Percentiles rank a stretch among this genome's conserved stretches.
Conservation (phyloP, 2,888 invertebrate species). For the Seladonia tumulorum region DNA sequence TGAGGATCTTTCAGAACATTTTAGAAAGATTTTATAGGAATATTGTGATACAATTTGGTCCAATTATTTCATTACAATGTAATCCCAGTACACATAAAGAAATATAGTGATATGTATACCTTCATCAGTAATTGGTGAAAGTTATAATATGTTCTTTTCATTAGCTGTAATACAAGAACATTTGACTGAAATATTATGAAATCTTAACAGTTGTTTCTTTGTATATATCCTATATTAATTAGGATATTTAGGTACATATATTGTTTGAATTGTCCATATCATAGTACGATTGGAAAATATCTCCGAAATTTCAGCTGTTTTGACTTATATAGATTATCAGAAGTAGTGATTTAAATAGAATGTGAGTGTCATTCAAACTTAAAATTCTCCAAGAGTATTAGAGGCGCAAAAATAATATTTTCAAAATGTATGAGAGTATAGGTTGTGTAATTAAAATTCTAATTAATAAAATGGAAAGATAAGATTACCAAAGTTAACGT, state of each 20-base stretch:
- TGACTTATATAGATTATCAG: slow-evolving; percentile 24
- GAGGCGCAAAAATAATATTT: slow-evolving; percentile 56
- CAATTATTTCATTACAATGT: slow-evolving; percentile 49
- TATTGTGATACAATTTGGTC: slow-evolving; percentile 58
- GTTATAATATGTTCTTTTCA: slow-evolving; percentile 33
- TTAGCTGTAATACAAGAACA: slow-evolving; percentile 41
- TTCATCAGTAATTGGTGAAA: slow-evolving; percentile 27
- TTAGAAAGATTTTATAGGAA: slow-evolving; percentile 40
- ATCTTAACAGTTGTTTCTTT: slow-evolving; percentile 41
- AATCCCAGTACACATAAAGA: slow-evolving; percentile 44
- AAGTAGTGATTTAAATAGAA: slow-evolving; percentile 32
- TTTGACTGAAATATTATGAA: slow-evolving; percentile 45
- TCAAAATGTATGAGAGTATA: slow-evolving; percentile 56
- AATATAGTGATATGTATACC: slow-evolving; percentile 28
- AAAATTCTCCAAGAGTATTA: slow-evolving; percentile 47
- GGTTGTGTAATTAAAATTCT: slow-evolving; percentile 49
- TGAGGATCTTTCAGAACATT: slow-evolving; percentile 25
- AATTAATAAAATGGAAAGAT: slow-evolving; percentile 52
- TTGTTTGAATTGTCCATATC: slow-evolving; percentile 59
- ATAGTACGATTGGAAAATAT: slow-evolving; percentile 24
- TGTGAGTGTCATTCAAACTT: slow-evolving; percentile 27
- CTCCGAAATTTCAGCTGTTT: slow-evolving; percentile 29
- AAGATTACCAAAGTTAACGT: slow-evolving; percentile 65
- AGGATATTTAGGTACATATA: slow-evolving; percentile 32
- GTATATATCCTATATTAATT: slow-evolving; percentile 27